Conservation (phyloP, 1,140 invertebrate species). For the Drosophila rhopaloa region DNA sequence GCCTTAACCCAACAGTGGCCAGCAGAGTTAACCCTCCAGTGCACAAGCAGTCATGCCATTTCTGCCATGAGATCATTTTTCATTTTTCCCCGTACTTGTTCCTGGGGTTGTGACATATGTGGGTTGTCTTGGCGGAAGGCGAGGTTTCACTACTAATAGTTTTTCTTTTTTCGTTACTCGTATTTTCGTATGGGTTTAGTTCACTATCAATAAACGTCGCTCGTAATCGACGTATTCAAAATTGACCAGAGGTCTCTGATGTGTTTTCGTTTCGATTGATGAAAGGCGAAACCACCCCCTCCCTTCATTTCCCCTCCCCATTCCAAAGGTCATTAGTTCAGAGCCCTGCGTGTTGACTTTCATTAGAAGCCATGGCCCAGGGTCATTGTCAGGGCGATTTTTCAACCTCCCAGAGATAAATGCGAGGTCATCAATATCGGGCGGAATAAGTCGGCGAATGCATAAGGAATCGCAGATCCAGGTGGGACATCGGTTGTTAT, state of each 20-base stretch:
- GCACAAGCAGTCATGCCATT: slow-evolving; percentile 27
- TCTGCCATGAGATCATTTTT: slow-evolving; percentile 70
- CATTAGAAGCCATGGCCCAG: slow-evolving; percentile 40
- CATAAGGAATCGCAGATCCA: slow-evolving; percentile 20
- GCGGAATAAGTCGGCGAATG: slow-evolving; percentile 10
- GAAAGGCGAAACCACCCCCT: slow-evolving; percentile 19
- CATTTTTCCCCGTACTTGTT: slow-evolving; percentile 47
- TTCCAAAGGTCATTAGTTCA: slow-evolving; percentile 17
- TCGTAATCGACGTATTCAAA: slow-evolving; percentile 43
- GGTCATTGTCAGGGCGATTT: slow-evolving; percentile 44
- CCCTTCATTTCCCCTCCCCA: too few species aligned
- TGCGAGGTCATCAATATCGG: slow-evolving; percentile 56
- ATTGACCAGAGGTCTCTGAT: slow-evolving; percentile 3
- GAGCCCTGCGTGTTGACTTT: slow-evolving; percentile 61
- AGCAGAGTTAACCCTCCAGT: background rate
- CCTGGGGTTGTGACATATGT: slow-evolving; percentile 64
- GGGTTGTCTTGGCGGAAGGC: slow-evolving; percentile 34
- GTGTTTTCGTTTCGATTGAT: slow-evolving; percentile 17
- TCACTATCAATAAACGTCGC: slow-evolving; percentile 37
- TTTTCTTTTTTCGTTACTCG: slow-evolving; percentile 35
- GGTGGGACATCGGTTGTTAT: slow-evolving; percentile 7
- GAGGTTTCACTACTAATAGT: slow-evolving; percentile 57
- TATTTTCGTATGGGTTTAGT: slow-evolving; percentile 1
- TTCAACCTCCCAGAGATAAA: slow-evolving; percentile 52
- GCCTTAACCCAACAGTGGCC: background rate